These are phyloP conservation scores for Tachina lurida DNA, from an alignment of 2,888 invertebrate species.

Conservation along the genomic window DNA sequence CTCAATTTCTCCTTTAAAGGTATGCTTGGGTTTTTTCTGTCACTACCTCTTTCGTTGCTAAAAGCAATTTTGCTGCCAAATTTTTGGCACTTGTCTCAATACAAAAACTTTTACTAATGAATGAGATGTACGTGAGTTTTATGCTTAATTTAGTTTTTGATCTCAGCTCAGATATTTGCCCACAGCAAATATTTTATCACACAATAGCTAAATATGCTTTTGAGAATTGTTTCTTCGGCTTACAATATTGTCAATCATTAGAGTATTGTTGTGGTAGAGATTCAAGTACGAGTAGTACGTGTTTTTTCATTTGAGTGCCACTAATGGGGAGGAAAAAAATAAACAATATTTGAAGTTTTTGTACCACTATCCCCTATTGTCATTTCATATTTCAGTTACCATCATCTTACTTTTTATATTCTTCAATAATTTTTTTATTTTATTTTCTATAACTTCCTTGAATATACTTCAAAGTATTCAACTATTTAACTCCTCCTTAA, in stretches of 20 bases:
- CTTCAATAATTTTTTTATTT: not conserved
- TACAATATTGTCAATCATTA: not conserved
- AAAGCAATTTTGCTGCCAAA: constrained; percentile 39
- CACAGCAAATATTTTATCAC: constrained; percentile 6
- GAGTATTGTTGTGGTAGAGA: constrained; percentile 9
- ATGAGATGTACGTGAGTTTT: constrained; percentile 66
- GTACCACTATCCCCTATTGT: not conserved
- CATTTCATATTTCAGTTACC: not conserved
- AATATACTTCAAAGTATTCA: constrained; percentile 44
- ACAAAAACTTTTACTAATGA: constrained; percentile 63
- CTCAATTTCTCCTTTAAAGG: not conserved
- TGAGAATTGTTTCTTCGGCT: not conserved
- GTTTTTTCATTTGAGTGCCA: not conserved
- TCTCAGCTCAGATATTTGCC: not conserved
- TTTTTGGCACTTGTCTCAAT: constrained; percentile 47
- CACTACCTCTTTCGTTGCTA: not conserved
- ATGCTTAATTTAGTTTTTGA: constrained; percentile 30
- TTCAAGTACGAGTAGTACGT: not conserved
- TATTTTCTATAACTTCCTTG: not conserved
- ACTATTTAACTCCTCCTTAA: constrained; percentile 45
- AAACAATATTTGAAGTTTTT: not conserved
- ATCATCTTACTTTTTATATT: too few relatives aligned
- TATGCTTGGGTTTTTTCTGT: not conserved
- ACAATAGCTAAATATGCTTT: constrained; percentile 11
- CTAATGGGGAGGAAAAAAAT: not conserved